Evolutionary conservation across 1,140 invertebrate genomes (phyloP), one percentile per base, ranked within the genome.

Genomic region (Zaprionus kolodkinae): DNA sequence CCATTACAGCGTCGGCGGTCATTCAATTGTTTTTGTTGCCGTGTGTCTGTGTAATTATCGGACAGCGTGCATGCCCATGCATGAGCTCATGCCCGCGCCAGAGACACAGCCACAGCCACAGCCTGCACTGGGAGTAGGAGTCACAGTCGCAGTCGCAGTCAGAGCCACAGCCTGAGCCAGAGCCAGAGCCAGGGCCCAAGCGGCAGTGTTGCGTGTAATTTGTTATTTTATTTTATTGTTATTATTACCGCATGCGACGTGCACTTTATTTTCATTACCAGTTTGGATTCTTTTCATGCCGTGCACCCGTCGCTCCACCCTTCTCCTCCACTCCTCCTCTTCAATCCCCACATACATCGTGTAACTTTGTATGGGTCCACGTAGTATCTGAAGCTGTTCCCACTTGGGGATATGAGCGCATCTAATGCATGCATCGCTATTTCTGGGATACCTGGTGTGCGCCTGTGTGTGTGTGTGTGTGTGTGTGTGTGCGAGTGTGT

Each of bases 141-240:
- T 45, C 40, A 6, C 40, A 5, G 40, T 15, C n/a, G 4, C 40
- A n/a, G 7, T 50, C 17, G 3, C 10, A 17, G 45, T 25, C 45
- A 0, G 0, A 17, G 45, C 6, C 45, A 0, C 0, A 17, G 45
- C 6, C 45, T 0, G 17, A 17, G 43, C 11, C 65, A 50, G 67
- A 50, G 40, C 48, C 67, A 40, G 15, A 11, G 35, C 1, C 50
- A 25, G 11, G 36, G 64, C 70, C 61, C 48, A 60, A 59, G 73
- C 68, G 65, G 78, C 88, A 91, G 83, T 91, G 88, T 91, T 91
- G 88, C 88, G 88, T 91, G 87, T 91, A 91, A 91, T 91, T 91
- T 91, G 88, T 91, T 91, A 91, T 91, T 91, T 91, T 91, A 91
- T 91, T 91, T 91, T 91, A 91, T 91, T 91, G 88, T 91, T 91